phyloP scores from a whole-genome alignment of 1,140 invertebrate genomes.

The Polyergus mexicanus region DNA sequence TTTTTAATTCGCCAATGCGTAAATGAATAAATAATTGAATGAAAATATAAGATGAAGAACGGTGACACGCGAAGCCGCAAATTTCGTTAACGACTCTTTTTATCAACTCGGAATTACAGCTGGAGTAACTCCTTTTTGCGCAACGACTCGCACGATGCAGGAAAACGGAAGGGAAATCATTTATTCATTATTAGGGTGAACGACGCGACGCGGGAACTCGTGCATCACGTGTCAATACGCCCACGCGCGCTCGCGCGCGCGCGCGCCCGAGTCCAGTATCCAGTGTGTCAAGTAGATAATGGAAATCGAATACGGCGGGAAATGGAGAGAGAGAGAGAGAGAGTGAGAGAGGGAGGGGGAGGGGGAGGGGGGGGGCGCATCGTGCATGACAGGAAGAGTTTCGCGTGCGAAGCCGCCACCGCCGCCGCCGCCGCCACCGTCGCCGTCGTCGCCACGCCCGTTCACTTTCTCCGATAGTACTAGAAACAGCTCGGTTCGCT shows the following conservation, averaged over 20 bases:
- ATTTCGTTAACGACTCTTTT: constrained; percentile 25
- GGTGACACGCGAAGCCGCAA: not conserved
- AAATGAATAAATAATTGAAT: not conserved
- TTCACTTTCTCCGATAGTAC: constrained; percentile 82
- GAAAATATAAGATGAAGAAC: not conserved
- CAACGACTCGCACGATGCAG: not conserved
- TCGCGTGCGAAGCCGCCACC: constrained; percentile 39
- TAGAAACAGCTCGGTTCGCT: constrained; percentile 67
- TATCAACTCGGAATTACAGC: constrained; percentile 6
- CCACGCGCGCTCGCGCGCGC: too few species aligned
- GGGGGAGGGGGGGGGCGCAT: constrained; percentile 9
- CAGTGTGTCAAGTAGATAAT: constrained; percentile 42
- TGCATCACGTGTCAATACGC: not conserved
- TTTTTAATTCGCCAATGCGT: not conserved
- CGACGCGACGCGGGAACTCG: constrained; percentile 11
- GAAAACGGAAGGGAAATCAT: constrained; percentile 24
- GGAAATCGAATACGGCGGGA: constrained; percentile 44
- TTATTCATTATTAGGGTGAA: constrained; percentile 49
- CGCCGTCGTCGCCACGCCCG: constrained; percentile 67
- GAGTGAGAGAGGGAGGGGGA: not conserved
- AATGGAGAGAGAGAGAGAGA: not conserved
- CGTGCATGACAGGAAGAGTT: constrained; percentile 66
- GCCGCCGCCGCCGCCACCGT: not conserved
- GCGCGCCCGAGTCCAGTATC: not conserved
- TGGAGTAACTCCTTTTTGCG: not conserved